Evolutionary conservation across 2,113 vertebrate species (phyloP).

Genomic region (Brachirus orientalis): DNA sequence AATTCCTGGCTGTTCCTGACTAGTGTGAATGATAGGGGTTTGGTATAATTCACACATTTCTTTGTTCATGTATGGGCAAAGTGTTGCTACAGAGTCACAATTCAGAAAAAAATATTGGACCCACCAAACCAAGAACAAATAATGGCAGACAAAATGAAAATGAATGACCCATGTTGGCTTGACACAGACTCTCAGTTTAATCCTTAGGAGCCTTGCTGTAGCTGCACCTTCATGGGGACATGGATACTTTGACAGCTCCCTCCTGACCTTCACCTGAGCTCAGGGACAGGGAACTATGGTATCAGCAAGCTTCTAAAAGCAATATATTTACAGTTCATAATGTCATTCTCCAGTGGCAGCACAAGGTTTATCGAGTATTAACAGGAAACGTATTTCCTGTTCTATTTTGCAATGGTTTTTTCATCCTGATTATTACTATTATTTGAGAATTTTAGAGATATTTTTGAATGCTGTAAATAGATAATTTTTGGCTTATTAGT

Average conservation of each 20-base stretch:
- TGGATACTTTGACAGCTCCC: slow-evolving; percentile 58
- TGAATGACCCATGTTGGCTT: slow-evolving; percentile 49
- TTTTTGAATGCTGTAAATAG: too few relatives aligned
- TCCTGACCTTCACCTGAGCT: slow-evolving; percentile 66
- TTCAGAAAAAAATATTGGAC: background rate
- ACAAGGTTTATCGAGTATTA: slow-evolving; percentile 23
- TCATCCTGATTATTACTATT: too few relatives aligned
- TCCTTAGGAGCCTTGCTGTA: slow-evolving; percentile 37
- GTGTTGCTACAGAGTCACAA: too few relatives aligned
- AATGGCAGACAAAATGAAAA: slow-evolving; percentile 59
- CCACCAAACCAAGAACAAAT: slow-evolving; percentile 36
- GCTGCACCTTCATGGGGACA: slow-evolving; percentile 42
- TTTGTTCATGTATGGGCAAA: too few relatives aligned
- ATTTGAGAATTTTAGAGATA: too few relatives aligned
- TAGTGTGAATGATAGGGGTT: too few relatives aligned
- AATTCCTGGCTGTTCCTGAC: too few relatives aligned
- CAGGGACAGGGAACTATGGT: slow-evolving; percentile 53
- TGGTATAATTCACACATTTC: too few relatives aligned
- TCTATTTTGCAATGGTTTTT: background rate
- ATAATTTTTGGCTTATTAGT: too few relatives aligned
- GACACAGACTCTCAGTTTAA: slow-evolving; percentile 52
- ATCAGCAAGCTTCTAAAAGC: slow-evolving; percentile 43
- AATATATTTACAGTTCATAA: slow-evolving; percentile 63
- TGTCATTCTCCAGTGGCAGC: slow-evolving; percentile 26
- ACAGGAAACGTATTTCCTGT: slow-evolving; percentile 5